Evolutionary conservation across 2,797 vertebrate species (phyloP), one percentile per base, ranked within the genome.

Genomic region (Atherinosoma microstoma): DNA sequence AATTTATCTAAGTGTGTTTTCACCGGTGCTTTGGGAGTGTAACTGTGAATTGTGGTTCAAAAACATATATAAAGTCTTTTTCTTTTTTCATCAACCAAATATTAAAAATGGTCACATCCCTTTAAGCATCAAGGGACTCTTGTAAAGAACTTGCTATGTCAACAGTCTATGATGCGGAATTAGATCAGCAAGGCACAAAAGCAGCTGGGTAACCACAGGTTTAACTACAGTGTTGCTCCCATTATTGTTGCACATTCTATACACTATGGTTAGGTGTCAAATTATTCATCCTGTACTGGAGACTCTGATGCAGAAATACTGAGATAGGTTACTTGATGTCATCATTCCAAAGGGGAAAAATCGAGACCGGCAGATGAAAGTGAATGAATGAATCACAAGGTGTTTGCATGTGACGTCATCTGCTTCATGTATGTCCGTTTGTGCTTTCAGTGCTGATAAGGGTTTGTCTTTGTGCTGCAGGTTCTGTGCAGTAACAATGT

Each of bases 401-500:
- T 49, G 45, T 30, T 36, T 49, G 57, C 59, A 47, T 56, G 58
- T 29, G 27, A 18, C 3, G 12, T 58, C 24, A 45, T 58, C 0
- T 1, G 4, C 24, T 76, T 5, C 12, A 3, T 58, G 24, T 38
- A 36, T 59, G 38, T 32, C 7, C 47, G 9, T 69, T 38, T 38
- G 22, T 58, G 57, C 40, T 68, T 58, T 34, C 15, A 59, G 13
- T 74, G 51, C 67, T 84, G 27, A 82, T 27, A 35, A 8, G 51
- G 2, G 15, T 80, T 76, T 70, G 32, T 84, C 42, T 79, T 34
- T 85, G 79, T 84, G 86, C 86, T 78, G 80, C 93, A 99, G 97
- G 96, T 98, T 66, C 93, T 99, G 86, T 95, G 97, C 94, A 96
- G 96, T 81, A 97, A 95, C 81, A 96, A 95, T 67, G 86, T 96